Evolutionary conservation across 2,888 invertebrate genomes (phyloP).

Genomic region (Lithophane semibrunnea): DNA sequence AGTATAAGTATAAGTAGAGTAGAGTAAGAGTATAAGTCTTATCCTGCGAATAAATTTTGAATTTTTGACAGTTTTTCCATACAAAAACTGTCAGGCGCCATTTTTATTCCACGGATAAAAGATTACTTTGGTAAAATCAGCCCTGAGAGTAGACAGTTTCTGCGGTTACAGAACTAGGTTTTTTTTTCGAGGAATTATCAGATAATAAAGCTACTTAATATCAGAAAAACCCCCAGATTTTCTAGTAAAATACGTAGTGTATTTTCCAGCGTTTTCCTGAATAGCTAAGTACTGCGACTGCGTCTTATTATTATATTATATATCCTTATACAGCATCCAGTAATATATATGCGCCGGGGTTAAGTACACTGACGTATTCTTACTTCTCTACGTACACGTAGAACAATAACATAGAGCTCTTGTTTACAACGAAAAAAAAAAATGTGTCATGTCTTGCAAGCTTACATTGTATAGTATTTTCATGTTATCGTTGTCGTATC

Average conservation of each 20-base stretch:
- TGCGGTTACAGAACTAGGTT: neutral
- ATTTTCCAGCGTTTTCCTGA: conserved; percentile 10
- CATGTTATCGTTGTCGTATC: conserved; percentile 2
- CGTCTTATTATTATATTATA: neutral
- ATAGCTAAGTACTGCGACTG: neutral
- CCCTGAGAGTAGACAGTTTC: neutral
- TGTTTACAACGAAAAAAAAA: conserved; percentile 3
- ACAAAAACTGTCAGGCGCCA: too few species aligned
- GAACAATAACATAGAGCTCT: conserved; percentile 3
- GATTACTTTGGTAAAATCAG: too few species aligned
- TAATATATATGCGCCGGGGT: conserved; percentile 13
- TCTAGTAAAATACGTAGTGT: neutral
- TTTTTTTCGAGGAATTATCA: neutral
- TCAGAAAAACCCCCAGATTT: neutral
- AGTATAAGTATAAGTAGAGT: too few species aligned
- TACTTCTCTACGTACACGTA: neutral
- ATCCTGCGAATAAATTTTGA: too few species aligned
- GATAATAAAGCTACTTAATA: neutral
- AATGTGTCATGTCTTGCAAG: conserved; percentile 13
- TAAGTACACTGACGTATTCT: conserved; percentile 21
- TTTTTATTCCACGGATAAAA: too few species aligned
- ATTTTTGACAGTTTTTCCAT: too few species aligned
- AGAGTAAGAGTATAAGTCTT: too few species aligned
- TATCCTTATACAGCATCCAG: conserved; percentile 10
- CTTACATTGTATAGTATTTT: neutral